These are phyloP conservation scores for Anthophora plumipes DNA, from an alignment of 2,888 invertebrate genomes.

Conservation along the genomic window DNA sequence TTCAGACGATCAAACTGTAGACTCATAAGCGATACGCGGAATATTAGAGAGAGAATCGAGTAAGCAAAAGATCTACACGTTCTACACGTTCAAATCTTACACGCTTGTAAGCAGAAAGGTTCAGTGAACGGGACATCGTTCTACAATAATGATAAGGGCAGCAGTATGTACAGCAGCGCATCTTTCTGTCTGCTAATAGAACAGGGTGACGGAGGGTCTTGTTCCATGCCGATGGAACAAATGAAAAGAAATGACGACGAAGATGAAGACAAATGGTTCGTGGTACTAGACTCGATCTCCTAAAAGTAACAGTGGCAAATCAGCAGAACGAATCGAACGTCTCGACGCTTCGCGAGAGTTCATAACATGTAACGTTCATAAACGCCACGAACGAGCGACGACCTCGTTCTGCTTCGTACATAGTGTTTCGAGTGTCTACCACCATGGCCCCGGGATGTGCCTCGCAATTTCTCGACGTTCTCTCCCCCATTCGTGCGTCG, in stretches of 20 bases:
- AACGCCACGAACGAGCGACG: conserved; percentile 31
- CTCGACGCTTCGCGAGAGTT: conserved; percentile 20
- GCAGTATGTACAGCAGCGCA: conserved; percentile 50
- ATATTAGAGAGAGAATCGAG: conserved; percentile 8
- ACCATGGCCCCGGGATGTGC: background rate
- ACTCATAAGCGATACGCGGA: conserved; percentile 9
- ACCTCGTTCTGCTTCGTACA: conserved; percentile 38
- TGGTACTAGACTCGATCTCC: conserved; percentile 64
- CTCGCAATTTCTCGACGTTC: conserved; percentile 15
- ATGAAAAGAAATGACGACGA: conserved; percentile 75
- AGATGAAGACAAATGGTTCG: conserved; percentile 78
- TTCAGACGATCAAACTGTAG: no score
- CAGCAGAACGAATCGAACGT: conserved; percentile 58
- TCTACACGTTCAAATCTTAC: conserved; percentile 15
- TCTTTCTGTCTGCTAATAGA: conserved; percentile 64
- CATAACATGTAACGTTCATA: conserved; percentile 36
- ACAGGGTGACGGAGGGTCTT: conserved; percentile 65
- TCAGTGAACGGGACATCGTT: conserved; percentile 63
- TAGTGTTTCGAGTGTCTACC: conserved; percentile 19
- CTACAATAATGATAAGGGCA: conserved; percentile 62
- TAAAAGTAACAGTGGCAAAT: conserved; percentile 66
- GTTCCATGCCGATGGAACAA: conserved; percentile 68
- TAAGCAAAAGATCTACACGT: background rate
- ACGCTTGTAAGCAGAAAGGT: conserved; percentile 40
- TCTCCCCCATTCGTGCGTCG: background rate